These are phyloP conservation scores for mouse (Mus musculus) DNA, from an alignment of 2,113 vertebrate genomes.

Conservation along the genomic window GRCm39 chr2:51119501-51120000, in stretches of 20 bases:
- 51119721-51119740: not conserved
- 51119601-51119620: not conserved
- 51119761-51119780: not conserved
- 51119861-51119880: not conserved
- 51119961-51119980: constrained; percentile 27
- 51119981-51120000: not conserved
- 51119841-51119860: not conserved
- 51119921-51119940: not conserved
- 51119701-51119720: not conserved
- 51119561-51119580: not conserved
- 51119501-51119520: not conserved
- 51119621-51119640: not conserved
- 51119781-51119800: not conserved
- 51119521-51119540: not conserved
- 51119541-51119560: not conserved
- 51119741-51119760: not conserved
- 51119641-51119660: not conserved
- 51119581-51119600: not conserved
- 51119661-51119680: not conserved
- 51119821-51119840: not conserved
- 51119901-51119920: not conserved
- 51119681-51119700: not conserved
- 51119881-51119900: not conserved
- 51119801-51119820: not conserved
- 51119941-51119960: no score